Evolutionary conservation across 2,797 vertebrate species (phyloP).

Genomic region (Synanceia verrucosa): DNA sequence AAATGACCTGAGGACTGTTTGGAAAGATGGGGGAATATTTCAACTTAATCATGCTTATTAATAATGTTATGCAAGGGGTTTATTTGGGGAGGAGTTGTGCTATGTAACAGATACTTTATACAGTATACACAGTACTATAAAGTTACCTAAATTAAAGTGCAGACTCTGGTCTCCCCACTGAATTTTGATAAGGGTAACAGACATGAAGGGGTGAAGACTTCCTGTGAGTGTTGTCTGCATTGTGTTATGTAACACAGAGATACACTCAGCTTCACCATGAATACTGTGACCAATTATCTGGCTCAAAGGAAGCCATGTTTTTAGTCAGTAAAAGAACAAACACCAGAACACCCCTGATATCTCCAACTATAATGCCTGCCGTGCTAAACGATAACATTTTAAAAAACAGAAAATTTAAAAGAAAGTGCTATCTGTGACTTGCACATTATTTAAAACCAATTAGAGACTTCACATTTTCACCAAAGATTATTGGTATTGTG

Average conservation of each 20-base stretch:
- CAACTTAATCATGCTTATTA: not conserved
- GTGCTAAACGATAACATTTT: not conserved
- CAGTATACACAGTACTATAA: not conserved
- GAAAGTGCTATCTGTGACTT: not conserved
- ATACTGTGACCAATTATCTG: not conserved
- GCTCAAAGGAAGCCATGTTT: not conserved
- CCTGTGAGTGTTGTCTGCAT: not conserved
- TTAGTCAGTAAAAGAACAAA: not conserved
- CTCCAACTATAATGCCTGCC: not conserved
- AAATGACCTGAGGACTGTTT: slow-evolving; percentile 5
- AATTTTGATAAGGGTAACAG: not conserved
- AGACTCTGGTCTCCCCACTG: too few species aligned
- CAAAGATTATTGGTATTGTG: not conserved
- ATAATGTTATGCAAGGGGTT: not conserved
- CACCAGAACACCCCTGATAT: not conserved
- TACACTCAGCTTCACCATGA: not conserved
- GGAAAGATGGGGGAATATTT: slow-evolving; percentile 7
- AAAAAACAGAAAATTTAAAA: not conserved
- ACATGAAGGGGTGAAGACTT: not conserved
- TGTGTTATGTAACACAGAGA: not conserved
- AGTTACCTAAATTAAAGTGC: not conserved
- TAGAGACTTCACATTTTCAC: not conserved
- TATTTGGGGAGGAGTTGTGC: slow-evolving; percentile 1
- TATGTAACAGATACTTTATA: slow-evolving; percentile 4
- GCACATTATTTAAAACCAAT: not conserved